Evolutionary conservation across 2,888 invertebrate species (phyloP).

Genomic region (Lepidochitona cinerea): DNA sequence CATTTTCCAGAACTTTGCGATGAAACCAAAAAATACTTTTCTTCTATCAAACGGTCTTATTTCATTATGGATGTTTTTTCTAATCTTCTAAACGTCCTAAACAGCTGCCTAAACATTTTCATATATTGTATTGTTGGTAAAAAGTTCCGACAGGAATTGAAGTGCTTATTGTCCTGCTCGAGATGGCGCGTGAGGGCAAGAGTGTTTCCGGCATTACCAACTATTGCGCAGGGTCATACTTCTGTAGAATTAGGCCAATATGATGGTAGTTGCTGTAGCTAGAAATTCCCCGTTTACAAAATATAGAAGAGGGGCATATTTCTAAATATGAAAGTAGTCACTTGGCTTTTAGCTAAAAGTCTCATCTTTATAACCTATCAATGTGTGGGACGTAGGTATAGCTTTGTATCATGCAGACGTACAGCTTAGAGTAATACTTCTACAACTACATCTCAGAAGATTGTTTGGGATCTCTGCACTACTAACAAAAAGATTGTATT

Average conservation of each 20-base stretch:
- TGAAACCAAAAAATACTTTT: conserved; percentile 25
- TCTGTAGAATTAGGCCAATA: not conserved
- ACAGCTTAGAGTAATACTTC: too few relatives aligned
- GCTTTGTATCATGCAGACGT: too few relatives aligned
- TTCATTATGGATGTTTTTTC: conserved; percentile 30
- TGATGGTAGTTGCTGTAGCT: not conserved
- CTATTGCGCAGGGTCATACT: not conserved
- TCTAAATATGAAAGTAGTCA: too few relatives aligned
- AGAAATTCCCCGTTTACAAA: too few relatives aligned
- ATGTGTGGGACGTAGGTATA: too few relatives aligned
- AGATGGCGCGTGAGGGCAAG: not conserved
- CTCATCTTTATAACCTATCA: too few relatives aligned
- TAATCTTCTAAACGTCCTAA: conserved; percentile 41
- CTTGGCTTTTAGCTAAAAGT: too few relatives aligned
- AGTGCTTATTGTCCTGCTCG: conserved; percentile 22
- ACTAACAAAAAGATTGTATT: too few relatives aligned
- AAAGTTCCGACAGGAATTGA: conserved; percentile 38
- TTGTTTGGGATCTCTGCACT: too few relatives aligned
- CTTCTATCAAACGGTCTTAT: conserved; percentile 25
- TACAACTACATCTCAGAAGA: too few relatives aligned
- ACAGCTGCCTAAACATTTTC: conserved; percentile 43
- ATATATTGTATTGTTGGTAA: conserved; percentile 46
- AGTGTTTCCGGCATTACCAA: not conserved
- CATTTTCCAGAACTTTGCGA: conserved; percentile 1
- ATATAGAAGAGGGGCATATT: too few relatives aligned